Conservation (phyloP, 1,140 invertebrate species). For the Hylyphantes graminicola region DNA sequence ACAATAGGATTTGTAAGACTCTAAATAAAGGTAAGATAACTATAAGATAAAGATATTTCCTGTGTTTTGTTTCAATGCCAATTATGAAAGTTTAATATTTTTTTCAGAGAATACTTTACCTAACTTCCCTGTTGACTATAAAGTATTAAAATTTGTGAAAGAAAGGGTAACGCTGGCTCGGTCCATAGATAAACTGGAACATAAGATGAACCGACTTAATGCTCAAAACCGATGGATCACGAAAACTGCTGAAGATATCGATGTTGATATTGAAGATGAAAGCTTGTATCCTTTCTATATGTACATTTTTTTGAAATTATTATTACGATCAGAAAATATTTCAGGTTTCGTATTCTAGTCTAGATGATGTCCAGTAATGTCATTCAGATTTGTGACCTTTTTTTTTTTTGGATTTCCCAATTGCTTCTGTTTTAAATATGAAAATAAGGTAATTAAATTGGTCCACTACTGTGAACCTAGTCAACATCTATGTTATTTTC, state of each 20-base stretch:
- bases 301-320: background rate
- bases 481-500: too few species aligned
- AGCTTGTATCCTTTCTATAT: constrained; percentile 73
- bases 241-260: constrained; percentile 85
- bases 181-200: constrained; percentile 81
- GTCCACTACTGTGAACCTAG: too few species aligned
- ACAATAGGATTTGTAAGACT: constrained; percentile 74
- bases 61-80: background rate
- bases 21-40: constrained; percentile 76
- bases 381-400: too few species aligned
- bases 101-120: constrained; percentile 81
- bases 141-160: constrained; percentile 76
- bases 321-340: background rate
- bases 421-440: too few species aligned
- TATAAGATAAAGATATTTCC: background rate
- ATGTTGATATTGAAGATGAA: constrained; percentile 84
- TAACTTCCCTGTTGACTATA: constrained; percentile 81
- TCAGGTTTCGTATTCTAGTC: too few species aligned
- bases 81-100: background rate
- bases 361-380: too few species aligned
- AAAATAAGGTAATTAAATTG: too few species aligned
- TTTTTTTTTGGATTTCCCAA: too few species aligned
- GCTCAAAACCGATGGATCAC: constrained; percentile 84
- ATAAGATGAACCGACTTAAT: constrained; percentile 76
- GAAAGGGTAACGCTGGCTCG: constrained; percentile 80